Evolutionary conservation across 2,797 vertebrate species (phyloP), one percentile per base, ranked within the genome.

Genomic region (Discoglossus pictus): DNA sequence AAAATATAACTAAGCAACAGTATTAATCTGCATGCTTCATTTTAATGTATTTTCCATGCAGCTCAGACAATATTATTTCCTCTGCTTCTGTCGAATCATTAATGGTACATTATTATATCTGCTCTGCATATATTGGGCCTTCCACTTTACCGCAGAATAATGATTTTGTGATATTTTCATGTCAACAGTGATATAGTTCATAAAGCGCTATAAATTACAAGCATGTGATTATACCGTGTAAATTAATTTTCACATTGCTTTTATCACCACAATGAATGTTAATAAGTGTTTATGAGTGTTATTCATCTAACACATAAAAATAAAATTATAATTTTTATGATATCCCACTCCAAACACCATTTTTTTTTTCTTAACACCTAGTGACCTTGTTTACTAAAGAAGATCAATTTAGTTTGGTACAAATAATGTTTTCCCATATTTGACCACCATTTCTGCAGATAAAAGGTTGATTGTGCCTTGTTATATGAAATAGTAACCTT

Each of bases 151-250:
- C 27, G 40, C 4, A 13, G 51, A 31, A 56, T 61, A 61, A 61
- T 69, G 46, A 54, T 48, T 69, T 61, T 68, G 38, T 40, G 34
- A 54, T 56, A 56, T 56, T 62, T 62, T 47, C 48, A 40, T 62
- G 50, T 69, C 60, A 56, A 48, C 67, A 70, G 16, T 70, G 60
- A 56, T 70, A 70, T 52, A 70, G 59, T 51, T 56, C 36, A 58
- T 70, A 63, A 63, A 70, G 51, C 68, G 17, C 55, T 48, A 61
- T 24, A 27, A 69, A 54, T 62, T 48, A 43, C 51, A 56, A 44
- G 35, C 51, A 70, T 48, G 44, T 70, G 43, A 63, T 70, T 48
- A 63, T 31, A 58, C 27, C 25, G 36, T 70, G 68, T 23, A 63
- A 70, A 63, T 70, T 64, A 58, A 64, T 70, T 56, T 63, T 63